phyloP scores from a whole-genome alignment of 2,888 invertebrate genomes.

The Thelaira solivaga region DNA sequence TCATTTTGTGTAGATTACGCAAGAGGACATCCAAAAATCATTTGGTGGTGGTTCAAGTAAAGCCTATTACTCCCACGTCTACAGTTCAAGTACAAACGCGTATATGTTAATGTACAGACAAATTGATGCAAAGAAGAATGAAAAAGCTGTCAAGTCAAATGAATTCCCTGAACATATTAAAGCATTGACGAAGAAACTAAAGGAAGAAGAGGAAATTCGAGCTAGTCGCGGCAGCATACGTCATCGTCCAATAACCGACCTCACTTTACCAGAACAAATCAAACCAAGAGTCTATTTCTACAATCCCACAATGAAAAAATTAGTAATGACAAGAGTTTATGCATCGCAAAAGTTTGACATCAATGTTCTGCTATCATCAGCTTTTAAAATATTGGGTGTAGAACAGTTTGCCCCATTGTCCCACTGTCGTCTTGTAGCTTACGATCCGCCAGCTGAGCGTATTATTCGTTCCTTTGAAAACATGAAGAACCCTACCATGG shows the following conservation, averaged over 20 bases:
- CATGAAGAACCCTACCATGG: constrained; percentile 74
- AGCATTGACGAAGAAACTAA: constrained; percentile 81
- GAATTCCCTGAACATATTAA: constrained; percentile 87
- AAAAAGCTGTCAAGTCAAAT: constrained; percentile 81
- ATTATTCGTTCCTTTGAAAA: constrained; percentile 83
- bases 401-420: constrained; percentile 80
- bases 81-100: constrained; percentile 90
- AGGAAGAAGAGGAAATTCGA: constrained; percentile 81
- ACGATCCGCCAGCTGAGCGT: constrained; percentile 80
- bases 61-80: constrained; percentile 85
- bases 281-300: constrained; percentile 82
- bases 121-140: constrained; percentile 82
- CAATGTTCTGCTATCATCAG: constrained; percentile 80
- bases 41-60: constrained; percentile 88
- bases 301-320: constrained; percentile 79
- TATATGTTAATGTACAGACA: constrained; percentile 95
- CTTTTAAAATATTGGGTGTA: constrained; percentile 80
- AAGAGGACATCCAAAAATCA: constrained; percentile 88
- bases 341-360: constrained; percentile 81
- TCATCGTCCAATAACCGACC: constrained; percentile 70
- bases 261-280: constrained; percentile 77
- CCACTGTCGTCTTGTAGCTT: constrained; percentile 85
- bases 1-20: constrained; percentile 80
- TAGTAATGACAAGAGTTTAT: constrained; percentile 79
- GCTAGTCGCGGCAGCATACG: constrained; percentile 76